These are phyloP conservation scores for Heterocephalus glaber DNA, from an alignment of 2,113 vertebrate genomes.

Conservation along the genomic window DNA sequence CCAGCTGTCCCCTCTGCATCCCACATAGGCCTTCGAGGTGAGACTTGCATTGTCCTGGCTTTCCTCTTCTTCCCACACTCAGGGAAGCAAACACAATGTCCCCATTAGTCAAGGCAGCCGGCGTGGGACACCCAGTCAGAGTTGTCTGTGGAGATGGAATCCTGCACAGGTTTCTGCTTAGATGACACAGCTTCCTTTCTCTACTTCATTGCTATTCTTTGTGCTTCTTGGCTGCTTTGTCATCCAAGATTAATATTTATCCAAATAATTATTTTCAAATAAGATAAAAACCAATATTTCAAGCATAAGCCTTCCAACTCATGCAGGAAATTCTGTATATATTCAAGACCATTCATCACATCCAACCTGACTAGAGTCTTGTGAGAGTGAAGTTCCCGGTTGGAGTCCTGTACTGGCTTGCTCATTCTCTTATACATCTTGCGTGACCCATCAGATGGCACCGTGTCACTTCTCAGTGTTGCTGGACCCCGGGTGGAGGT, in stretches of 20 bases:
- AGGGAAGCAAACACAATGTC: accelerated
- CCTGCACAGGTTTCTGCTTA: neutral
- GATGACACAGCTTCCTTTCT: no score
- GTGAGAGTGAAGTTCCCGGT: accelerated
- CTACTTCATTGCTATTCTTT: neutral
- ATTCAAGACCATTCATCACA: constrained; percentile 38
- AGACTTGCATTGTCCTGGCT: accelerated
- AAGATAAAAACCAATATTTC: constrained; percentile 65
- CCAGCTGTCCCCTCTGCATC: accelerated
- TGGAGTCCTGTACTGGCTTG: accelerated
- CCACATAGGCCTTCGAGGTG: accelerated
- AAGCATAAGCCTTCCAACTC: neutral
- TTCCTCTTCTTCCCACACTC: neutral
- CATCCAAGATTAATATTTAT: constrained; percentile 63
- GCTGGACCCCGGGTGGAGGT: accelerated
- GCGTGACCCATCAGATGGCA: accelerated
- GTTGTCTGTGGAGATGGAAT: accelerated
- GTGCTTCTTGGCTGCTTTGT: neutral
- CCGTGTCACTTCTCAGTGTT: accelerated
- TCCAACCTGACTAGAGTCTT: neutral
- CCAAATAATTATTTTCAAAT: constrained; percentile 68
- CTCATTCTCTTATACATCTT: accelerated
- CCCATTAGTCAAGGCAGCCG: accelerated
- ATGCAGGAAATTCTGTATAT: neutral
- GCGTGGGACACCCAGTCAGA: accelerated